Evolutionary conservation across 2,888 invertebrate genomes (phyloP).

Genomic region (Rotaria socialis): DNA sequence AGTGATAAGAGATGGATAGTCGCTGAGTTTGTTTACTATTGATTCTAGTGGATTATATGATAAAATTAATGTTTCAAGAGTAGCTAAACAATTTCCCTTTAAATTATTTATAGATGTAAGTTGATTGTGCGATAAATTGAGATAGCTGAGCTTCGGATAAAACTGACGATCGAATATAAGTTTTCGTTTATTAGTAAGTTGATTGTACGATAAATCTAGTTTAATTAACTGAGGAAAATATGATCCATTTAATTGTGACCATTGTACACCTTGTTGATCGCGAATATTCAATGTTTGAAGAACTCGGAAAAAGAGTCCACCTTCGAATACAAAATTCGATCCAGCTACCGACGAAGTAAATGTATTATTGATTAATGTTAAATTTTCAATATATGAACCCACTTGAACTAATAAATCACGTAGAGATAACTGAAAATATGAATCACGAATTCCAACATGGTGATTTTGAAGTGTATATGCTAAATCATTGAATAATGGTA

Average conservation of each 20-base stretch:
- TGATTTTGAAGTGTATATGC: background rate
- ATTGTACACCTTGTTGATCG: background rate
- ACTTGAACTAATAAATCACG: background rate
- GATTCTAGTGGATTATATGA: background rate
- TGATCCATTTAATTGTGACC: background rate
- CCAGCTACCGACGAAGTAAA: background rate
- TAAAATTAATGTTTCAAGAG: background rate
- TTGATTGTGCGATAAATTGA: background rate
- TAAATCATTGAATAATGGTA: slow-evolving; percentile 5
- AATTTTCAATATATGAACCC: background rate
- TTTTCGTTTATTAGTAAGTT: background rate
- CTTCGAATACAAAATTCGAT: background rate
- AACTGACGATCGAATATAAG: background rate
- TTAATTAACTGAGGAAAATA: background rate
- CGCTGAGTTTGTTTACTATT: background rate
- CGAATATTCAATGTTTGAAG: background rate
- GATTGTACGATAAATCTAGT: background rate
- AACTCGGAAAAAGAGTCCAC: background rate
- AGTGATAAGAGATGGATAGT: background rate
- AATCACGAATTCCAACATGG: background rate
- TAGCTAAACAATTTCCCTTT: background rate
- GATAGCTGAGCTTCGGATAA: background rate
- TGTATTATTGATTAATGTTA: slow-evolving; percentile 6
- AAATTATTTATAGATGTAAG: background rate
- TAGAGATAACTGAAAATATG: background rate